Conservation (phyloP, 2,888 invertebrate species). For the Dasypogon diadema region DNA sequence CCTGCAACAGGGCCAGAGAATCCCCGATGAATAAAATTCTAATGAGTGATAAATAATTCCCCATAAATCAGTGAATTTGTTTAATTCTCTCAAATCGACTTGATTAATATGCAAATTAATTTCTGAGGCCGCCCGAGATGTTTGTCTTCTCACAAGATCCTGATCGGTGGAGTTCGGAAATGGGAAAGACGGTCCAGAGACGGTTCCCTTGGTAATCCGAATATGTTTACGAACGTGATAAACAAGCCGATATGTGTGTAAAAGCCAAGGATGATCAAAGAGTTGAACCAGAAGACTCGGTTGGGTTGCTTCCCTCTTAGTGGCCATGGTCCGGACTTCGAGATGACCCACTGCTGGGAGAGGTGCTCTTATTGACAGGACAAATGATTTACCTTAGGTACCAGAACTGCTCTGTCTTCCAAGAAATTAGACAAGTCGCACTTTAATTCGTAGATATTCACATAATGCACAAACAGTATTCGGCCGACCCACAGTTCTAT, state of each 20-base stretch:
- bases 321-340: conserved; percentile 14
- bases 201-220: conserved; percentile 18
- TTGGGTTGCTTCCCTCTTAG: not conserved
- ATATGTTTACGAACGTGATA: conserved; percentile 34
- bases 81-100: conserved; percentile 50
- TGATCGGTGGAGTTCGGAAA: not conserved
- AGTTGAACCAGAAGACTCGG: not conserved
- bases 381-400: conserved; percentile 28
- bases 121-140: conserved; percentile 39
- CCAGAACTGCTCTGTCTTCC: not conserved
- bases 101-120: conserved; percentile 57
- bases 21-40: conserved; percentile 56
- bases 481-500: too few relatives aligned
- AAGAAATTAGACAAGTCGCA: conserved; percentile 26
- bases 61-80: conserved; percentile 60
- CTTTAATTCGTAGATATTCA: conserved; percentile 37
- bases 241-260: conserved; percentile 17
- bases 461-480: too few relatives aligned
- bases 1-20: conserved; percentile 3
- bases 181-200: not conserved
- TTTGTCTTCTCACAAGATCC: conserved; percentile 10
- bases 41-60: conserved; percentile 62
- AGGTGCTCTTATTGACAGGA: conserved; percentile 35
- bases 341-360: conserved; percentile 33
- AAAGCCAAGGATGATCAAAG: conserved; percentile 22